Percentiles rank a stretch among this genome's conserved stretches.
These are phyloP conservation scores for Spicauda simplicius DNA, from an alignment of 2,888 invertebrate species.

Conservation along the genomic window DNA sequence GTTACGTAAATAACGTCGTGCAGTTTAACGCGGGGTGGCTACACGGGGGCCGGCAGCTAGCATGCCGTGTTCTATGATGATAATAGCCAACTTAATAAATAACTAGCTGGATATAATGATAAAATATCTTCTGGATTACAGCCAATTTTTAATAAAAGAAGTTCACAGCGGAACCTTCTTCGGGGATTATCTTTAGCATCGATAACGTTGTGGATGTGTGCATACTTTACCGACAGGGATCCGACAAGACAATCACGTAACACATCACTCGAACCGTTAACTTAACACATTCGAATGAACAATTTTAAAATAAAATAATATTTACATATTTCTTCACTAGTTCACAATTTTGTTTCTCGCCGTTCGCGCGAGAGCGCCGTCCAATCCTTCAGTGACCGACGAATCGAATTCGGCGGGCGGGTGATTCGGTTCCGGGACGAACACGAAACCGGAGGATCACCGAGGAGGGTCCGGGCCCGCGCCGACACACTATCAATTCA, in stretches of 20 bases:
- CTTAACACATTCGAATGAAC: conserved; percentile 13
- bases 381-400: conserved; percentile 5
- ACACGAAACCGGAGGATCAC: conserved; percentile 2
- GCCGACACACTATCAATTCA: conserved; percentile 21
- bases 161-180: not conserved
- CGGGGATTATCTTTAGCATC: not conserved
- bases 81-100: not conserved
- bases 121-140: not conserved
- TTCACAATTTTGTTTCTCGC: conserved; percentile 36
- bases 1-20: conserved; percentile 31
- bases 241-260: conserved; percentile 12
- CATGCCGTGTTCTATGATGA: not conserved
- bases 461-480: conserved; percentile 24
- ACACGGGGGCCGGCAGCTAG: not conserved
- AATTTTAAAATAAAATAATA: conserved; percentile 32
- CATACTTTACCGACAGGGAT: not conserved
- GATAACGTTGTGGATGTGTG: not conserved
- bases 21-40: conserved; percentile 4
- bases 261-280: conserved; percentile 22
- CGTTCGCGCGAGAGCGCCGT: conserved; percentile 37
- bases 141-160: conserved; percentile 7
- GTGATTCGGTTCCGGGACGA: conserved; percentile 1
- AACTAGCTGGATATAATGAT: not conserved
- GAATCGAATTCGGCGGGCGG: conserved; percentile 5
- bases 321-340: conserved; percentile 35